Base-by-base conservation (phyloP, 1,140 invertebrate genomes). In the Drosophila oshimai region DNA sequence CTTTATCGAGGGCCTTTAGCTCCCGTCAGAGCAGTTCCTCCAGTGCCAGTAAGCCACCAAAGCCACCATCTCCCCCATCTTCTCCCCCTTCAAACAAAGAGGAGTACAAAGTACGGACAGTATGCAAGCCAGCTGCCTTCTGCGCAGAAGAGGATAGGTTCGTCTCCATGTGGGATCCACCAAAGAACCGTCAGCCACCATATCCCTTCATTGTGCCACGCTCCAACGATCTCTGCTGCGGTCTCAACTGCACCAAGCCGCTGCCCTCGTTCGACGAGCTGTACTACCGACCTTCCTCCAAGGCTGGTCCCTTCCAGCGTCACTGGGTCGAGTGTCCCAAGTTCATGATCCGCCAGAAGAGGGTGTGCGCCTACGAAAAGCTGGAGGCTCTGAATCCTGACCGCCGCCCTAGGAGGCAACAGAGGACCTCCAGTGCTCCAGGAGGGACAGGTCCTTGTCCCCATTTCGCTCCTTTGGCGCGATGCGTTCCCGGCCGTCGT, bases 251-350 rank as follows among this genome's bases (percentile, higher is more conserved):
- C 28, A 42, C 29, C 9, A 45, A 62, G 58, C 73, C 58, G 4
- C 9, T 67, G 26, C 58, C 73, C 29, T 74, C 58, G 6, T 78
- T 75, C 37, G 74, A 78, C 51, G 47, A 65, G 24, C 5, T 78
- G 6, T 75, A 50, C 18, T 78, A 75, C 17, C 33, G 15, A 4
- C 72, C 64, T 6, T 57, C 72, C 0, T 62, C 54, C 53, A 75
- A 75, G 26, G 6, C 13, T 0, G 22, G 36, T 4, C n/a, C 31
- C 17, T 78, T 34, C 17, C 72, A 71, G 44, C 58, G 58, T 28
- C 70, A 68, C 12, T 78, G 74, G 74, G 33, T 58, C 17, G 72
- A 78, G 12, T 78, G 74, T 5, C 74, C 74, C 2, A 15, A 71
- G 33, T 58, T 36, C 4, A 31, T 58, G 10, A 17, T 61, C 2